Evolutionary conservation across 2,797 vertebrate species (phyloP).

Genomic region (Melanotaenia nigrans): DNA sequence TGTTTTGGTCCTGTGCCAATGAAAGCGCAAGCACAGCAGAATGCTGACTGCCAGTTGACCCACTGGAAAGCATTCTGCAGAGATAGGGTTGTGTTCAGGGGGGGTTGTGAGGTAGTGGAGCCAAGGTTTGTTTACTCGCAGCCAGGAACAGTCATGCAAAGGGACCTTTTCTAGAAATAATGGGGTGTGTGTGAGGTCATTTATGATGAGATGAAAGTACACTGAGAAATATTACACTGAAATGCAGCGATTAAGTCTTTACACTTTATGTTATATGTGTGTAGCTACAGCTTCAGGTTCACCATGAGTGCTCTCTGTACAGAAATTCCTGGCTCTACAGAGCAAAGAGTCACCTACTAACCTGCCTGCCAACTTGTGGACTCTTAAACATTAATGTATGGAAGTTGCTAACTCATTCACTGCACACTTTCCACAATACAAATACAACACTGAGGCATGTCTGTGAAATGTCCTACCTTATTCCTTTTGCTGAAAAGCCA

Average conservation of each 20-base stretch:
- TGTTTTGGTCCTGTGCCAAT: constrained; percentile 73
- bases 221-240: constrained; percentile 60
- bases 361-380: constrained; percentile 16
- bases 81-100: constrained; percentile 31
- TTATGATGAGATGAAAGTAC: constrained; percentile 34
- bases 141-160: constrained; percentile 80
- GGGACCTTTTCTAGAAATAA: constrained; percentile 60
- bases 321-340: constrained; percentile 42
- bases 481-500: constrained; percentile 91
- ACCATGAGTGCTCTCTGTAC: constrained; percentile 42
- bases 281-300: constrained; percentile 48
- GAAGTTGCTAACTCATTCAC: background rate
- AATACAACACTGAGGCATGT: background rate
- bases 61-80: constrained; percentile 68
- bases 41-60: constrained; percentile 74
- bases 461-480: constrained; percentile 82
- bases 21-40: constrained; percentile 81
- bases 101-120: constrained; percentile 12
- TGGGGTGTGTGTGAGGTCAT: constrained; percentile 21
- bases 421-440: constrained; percentile 4
- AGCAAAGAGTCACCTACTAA: constrained; percentile 26
- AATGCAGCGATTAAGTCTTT: constrained; percentile 35
- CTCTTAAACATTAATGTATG: constrained; percentile 1
- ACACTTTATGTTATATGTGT: constrained; percentile 22
- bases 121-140: constrained; percentile 63